These are phyloP conservation scores for Papilio protenor DNA, from an alignment of 2,888 invertebrate species.

Conservation along the genomic window DNA sequence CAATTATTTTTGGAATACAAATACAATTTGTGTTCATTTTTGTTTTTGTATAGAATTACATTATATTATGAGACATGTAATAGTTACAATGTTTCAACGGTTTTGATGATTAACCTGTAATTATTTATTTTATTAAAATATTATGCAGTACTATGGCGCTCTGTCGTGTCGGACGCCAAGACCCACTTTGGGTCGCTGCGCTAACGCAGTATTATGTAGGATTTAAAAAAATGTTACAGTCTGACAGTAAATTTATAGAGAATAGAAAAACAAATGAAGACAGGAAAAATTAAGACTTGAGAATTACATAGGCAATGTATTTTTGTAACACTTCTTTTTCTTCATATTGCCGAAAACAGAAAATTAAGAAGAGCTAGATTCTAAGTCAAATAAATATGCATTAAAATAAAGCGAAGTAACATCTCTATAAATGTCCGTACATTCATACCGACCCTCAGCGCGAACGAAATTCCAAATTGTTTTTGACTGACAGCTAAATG, in stretches of 20 bases:
- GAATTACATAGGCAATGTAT: too few species aligned
- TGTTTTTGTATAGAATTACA: neutral
- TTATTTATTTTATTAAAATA: neutral
- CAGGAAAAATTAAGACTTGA: too few species aligned
- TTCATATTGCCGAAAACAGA: neutral
- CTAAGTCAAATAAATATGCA: neutral
- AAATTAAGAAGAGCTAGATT: neutral
- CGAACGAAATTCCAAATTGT: slow-evolving; percentile 84
- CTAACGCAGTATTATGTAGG: too few species aligned
- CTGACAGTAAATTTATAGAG: too few species aligned
- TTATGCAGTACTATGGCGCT: too few species aligned
- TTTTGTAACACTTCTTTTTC: neutral
- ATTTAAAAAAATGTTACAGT: too few species aligned
- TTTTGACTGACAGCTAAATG: slow-evolving; percentile 85
- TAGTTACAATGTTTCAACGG: neutral
- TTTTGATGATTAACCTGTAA: too few species aligned
- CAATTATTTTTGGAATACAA: neutral
- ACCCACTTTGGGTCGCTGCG: too few species aligned
- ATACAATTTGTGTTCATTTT: neutral
- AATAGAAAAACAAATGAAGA: too few species aligned
- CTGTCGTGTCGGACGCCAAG: too few species aligned
- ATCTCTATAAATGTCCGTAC: slow-evolving; percentile 65
- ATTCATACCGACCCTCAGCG: slow-evolving; percentile 75
- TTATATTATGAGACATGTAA: neutral
- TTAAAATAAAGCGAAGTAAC: slow-evolving; percentile 44